phyloP scores from a whole-genome alignment of 1,140 invertebrate species.

The Heliconius hermathena region DNA sequence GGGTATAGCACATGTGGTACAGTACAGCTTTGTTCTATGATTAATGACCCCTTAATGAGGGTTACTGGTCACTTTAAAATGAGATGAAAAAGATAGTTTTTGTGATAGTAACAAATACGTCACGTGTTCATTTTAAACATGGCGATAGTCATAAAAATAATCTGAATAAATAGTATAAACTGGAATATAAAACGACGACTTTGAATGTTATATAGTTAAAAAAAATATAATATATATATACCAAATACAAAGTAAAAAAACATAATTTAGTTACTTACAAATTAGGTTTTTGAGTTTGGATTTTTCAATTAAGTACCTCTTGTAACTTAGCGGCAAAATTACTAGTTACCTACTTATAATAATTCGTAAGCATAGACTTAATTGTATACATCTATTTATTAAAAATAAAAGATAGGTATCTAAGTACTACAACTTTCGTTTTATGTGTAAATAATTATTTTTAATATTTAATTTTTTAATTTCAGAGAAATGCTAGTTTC shows the following conservation, averaged over 20 bases:
- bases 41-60: slow-evolving; percentile 28
- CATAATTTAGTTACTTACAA: no score
- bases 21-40: slow-evolving; percentile 12
- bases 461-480: slow-evolving; percentile 38
- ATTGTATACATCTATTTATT: neutral
- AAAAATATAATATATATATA: no score
- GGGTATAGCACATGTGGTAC: slow-evolving; percentile 17
- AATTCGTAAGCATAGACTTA: neutral
- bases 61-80: slow-evolving; percentile 19
- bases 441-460: neutral
- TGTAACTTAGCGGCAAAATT: no score
- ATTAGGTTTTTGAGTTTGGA: no score
- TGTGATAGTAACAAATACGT: neutral
- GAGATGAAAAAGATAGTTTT: slow-evolving; percentile 16
- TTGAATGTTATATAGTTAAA: no score
- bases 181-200: neutral
- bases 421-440: no score
- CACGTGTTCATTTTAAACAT: slow-evolving; percentile 7
- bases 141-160: neutral
- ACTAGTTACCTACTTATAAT: no score
- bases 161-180: neutral
- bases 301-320: no score
- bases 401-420: neutral
- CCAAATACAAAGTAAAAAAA: no score
- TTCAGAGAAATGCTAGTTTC: slow-evolving; percentile 74